Evolutionary conservation across 2,888 invertebrate species (phyloP), one percentile per base, ranked within the genome.

Genomic region (Pandemis corylana): DNA sequence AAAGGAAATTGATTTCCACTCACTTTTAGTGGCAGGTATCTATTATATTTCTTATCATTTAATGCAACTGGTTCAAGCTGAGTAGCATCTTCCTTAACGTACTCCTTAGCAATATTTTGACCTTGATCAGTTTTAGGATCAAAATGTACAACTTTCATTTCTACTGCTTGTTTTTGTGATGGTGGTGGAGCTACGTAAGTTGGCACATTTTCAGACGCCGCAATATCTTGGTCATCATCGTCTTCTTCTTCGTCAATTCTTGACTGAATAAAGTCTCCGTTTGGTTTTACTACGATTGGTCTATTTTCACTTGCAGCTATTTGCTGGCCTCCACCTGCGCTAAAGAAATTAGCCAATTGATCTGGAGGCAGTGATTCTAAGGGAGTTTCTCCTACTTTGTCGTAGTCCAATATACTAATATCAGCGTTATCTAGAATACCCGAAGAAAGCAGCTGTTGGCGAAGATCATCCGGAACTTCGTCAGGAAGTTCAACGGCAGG

Each of bases 381-480:
- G 5, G 97, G 96, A 71, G 97, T 97, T 77, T 97, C 98, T 46
- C 98, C 98, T 59, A 97, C 96, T 94, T 98, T 98, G 83, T 98
- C 98, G 82, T 98, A 98, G 90, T 98, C 98, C 75, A 98, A 90
- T 66, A 98, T 95, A 79, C 98, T 98, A 76, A 98, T 98, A 81
- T 98, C 97, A 63, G 98, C 98, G 84, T 98, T 97, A 80, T 97
- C 97, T 72, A 98, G 92, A 81, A 98, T 98, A 56, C 98, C 98
- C 0, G 98, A 98, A 67, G 97, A 96, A 64, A 98, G 90, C 6
- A 98, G 91, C 83, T 98, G 98, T 85, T 97, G 96, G 59, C 98
- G 95, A 64, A 98, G 94, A 81, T 98, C 98, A 79, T 97, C 98
- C 5, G 98, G 98, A 7, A 98, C 98, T 93, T 98, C 98, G 82